Conservation (phyloP, 2,797 vertebrate species). For the Oreonectes daqikongensis region DNA sequence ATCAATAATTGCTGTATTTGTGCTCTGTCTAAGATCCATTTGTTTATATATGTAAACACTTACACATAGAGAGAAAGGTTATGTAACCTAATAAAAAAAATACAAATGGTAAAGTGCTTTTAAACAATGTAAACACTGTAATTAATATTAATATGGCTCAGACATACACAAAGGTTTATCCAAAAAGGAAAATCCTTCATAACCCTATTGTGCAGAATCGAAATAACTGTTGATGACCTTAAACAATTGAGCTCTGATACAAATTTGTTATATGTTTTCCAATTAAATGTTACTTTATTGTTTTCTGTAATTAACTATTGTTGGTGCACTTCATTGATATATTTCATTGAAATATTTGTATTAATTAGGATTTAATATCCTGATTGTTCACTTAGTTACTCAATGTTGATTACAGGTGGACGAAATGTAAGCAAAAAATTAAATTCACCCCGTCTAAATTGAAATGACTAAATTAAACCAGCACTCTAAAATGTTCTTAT, state of each 20-base stretch:
- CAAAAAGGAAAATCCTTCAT: constrained; percentile 4
- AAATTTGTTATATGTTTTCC: constrained; percentile 1
- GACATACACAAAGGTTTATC: constrained; percentile 3
- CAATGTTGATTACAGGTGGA: background rate
- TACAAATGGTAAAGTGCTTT: constrained; percentile 23
- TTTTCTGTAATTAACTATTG: constrained; percentile 14
- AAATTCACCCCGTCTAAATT: background rate
- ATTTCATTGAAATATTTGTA: background rate
- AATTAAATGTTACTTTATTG: constrained; percentile 12
- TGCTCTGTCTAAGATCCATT: constrained; percentile 9
- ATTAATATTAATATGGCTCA: constrained; percentile 2
- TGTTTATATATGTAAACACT: constrained; percentile 8
- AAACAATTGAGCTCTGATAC: constrained; percentile 16
- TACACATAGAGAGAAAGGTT: constrained; percentile 3
- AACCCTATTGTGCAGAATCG: constrained; percentile 1
- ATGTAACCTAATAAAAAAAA: constrained; percentile 29
- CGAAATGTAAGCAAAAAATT: background rate
- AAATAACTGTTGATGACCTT: constrained; percentile 21
- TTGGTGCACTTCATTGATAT: constrained; percentile 4
- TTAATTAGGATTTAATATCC: constrained; percentile 25
- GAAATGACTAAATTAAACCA: constrained; percentile 15
- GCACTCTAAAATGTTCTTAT: constrained; percentile 6
- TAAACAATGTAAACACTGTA: constrained; percentile 10
- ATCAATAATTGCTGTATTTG: constrained; percentile 27
- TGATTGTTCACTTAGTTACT: constrained; percentile 22